A percentile compares a stretch with the other conserved stretches of the same genome.
Conservation (phyloP, 1,140 invertebrate genomes). For the Hetaerina americana region DNA sequence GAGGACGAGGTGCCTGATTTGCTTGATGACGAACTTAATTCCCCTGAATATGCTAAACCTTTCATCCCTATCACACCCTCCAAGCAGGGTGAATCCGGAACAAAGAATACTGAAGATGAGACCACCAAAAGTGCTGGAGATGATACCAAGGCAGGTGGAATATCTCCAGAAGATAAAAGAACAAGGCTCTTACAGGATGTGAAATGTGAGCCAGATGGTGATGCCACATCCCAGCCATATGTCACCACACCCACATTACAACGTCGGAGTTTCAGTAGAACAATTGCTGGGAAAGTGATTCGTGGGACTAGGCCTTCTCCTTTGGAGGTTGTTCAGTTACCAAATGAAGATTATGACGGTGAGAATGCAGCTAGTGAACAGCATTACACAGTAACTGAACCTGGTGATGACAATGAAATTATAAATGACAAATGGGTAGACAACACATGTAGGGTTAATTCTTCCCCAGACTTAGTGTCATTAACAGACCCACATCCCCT, state of each 20-base stretch:
- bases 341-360: neutral
- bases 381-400: constrained; percentile 14
- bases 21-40: neutral
- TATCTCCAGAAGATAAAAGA: neutral
- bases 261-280: constrained; percentile 4
- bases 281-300: constrained; percentile 4
- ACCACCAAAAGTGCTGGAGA: neutral
- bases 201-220: neutral
- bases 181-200: neutral
- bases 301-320: constrained; percentile 9
- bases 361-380: neutral
- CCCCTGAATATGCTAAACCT: neutral
- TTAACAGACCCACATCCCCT: neutral
- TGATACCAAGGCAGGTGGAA: neutral
- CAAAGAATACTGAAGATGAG: neutral
- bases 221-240: constrained; percentile 1
- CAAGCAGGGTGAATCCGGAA: neutral
- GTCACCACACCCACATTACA: constrained; percentile 2
- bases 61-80: neutral
- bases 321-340: constrained; percentile 10
- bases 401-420: constrained; percentile 1
- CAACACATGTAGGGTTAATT: constrained; percentile 4
- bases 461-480: constrained; percentile 12
- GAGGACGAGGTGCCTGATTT: constrained; percentile 4
- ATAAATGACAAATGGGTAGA: neutral